These are phyloP conservation scores for Himalopsyche phryganea DNA, from an alignment of 1,140 invertebrate genomes.

Conservation along the genomic window DNA sequence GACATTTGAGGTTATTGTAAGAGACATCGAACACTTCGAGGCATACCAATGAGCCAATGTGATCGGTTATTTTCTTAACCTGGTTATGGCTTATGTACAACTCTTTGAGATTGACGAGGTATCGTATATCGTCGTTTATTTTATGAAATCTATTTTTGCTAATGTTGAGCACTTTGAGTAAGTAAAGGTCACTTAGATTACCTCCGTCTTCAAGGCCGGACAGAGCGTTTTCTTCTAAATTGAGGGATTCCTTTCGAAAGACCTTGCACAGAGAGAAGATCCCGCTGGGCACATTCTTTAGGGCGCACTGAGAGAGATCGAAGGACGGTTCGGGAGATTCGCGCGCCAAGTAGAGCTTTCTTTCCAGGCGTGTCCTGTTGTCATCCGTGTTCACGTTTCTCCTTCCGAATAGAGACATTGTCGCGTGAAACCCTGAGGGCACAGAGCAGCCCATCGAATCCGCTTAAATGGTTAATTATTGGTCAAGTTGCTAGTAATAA, in stretches of 20 bases:
- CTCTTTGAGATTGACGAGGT: conserved; percentile 62
- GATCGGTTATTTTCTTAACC: conserved; percentile 63
- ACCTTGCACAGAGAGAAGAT: conserved; percentile 75
- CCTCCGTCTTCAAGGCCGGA: conserved; percentile 67
- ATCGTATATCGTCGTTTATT: conserved; percentile 60
- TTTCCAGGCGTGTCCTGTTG: conserved; percentile 62
- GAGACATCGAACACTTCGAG: conserved; percentile 67
- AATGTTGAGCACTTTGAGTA: conserved; percentile 68
- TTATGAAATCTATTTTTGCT: conserved; percentile 64
- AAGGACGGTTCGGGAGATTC: conserved; percentile 73
- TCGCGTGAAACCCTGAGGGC: conserved; percentile 41
- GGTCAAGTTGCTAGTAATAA: no score
- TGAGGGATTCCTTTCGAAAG: conserved; percentile 67
- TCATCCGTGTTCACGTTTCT: conserved; percentile 31
- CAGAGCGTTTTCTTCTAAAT: conserved; percentile 65
- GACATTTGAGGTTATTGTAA: conserved; percentile 63
- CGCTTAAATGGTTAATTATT: no score
- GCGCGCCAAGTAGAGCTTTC: conserved; percentile 69
- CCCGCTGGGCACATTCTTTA: conserved; percentile 66
- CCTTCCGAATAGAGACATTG: conserved; percentile 46
- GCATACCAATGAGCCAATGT: conserved; percentile 59
- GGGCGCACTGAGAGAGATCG: conserved; percentile 69
- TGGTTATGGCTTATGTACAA: conserved; percentile 64
- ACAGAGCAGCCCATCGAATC: conserved; percentile 47
- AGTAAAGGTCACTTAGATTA: conserved; percentile 62